Percentiles rank a stretch among this genome's conserved stretches.
These are phyloP conservation scores for Phrynocephalus vlangalii DNA, from an alignment of 2,797 vertebrate genomes.

Conservation along the genomic window DNA sequence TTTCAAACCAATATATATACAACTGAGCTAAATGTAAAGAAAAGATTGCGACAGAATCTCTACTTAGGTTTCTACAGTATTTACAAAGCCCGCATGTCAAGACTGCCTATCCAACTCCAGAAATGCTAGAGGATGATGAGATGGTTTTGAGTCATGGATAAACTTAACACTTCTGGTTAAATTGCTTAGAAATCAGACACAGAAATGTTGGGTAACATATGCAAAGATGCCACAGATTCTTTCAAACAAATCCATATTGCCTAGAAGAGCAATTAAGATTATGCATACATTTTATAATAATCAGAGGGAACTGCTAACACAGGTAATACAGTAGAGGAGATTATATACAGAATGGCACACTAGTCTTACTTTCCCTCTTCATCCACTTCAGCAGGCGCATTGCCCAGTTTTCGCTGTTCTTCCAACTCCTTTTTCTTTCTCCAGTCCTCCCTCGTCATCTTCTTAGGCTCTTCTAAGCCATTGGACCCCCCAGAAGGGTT, in stretches of 20 bases:
- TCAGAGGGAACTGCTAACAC: not conserved
- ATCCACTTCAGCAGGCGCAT: slow-evolving; percentile 97
- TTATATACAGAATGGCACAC: not conserved
- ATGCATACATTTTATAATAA: not conserved
- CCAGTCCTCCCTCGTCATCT: slow-evolving; percentile 98
- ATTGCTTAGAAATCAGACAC: not conserved
- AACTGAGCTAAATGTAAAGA: not conserved
- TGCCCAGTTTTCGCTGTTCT: slow-evolving; percentile 96
- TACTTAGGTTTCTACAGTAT: not conserved
- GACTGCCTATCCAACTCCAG: not conserved
- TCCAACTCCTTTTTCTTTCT: slow-evolving; percentile 98
- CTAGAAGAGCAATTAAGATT: not conserved
- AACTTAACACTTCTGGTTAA: not conserved
- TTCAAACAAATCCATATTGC: not conserved
- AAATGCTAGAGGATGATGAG: not conserved
- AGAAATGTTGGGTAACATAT: not conserved
- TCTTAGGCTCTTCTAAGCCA: slow-evolving; percentile 95
- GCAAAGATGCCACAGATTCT: not conserved
- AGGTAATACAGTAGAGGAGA: not conserved
- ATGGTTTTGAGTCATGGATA: not conserved
- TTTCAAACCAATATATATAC: too few relatives aligned
- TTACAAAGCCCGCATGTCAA: not conserved
- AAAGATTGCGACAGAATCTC: not conserved
- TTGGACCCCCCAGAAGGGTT: slow-evolving; percentile 73
- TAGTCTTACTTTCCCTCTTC: slow-evolving; percentile 96